Base-by-base conservation (phyloP, 2,797 vertebrate genomes). In the Ataeniobius toweri region DNA sequence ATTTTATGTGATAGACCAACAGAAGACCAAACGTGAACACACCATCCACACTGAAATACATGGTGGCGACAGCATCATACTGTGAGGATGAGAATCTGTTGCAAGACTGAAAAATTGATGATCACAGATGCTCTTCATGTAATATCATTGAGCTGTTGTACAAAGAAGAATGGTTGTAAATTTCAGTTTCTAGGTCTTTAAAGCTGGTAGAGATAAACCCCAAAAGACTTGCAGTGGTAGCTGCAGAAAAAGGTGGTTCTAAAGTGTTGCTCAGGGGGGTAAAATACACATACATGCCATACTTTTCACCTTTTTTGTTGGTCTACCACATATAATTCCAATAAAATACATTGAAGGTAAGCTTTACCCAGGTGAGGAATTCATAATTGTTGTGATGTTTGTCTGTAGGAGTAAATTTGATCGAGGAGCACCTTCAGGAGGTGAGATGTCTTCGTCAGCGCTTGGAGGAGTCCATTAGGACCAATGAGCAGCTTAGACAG, bases 401-500 rank as follows among this genome's bases (percentile, higher is more conserved):
- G 9, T 74, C 18, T 75, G 1, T 75, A 97, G 97, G 96, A 36
- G 93, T 95, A 8, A 96, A 96, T 79, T 82, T 99, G 85, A 94
- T 98, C 5, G 97, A 98, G 80, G 97, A 98, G 76, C 97, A 99
- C 87, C 93, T 99, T 71, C 82, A 89, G 71, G 97, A 99, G 92
- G 97, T 99, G 81, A 95, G 96, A 56, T 96, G 91, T 85, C 96
- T 99, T 61, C 96, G 96, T 14, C 97, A 98, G 91, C 96, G 95
- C 53, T 94, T 99, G 3, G 97, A 98, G 80, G 97, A 99, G 83
- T 99, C 98, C 81, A 98, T 99, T 79, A 95, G 95, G 85, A 97
- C 96, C 75, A 98, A 99, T 0, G 96, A 99, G 90, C 95, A 94
- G 36, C 96, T 99, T 51, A 92, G 97, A 63, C 96, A 96, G 88